Percentiles rank a stretch among this genome's conserved stretches.
phyloP scores from a whole-genome alignment of 2,113 vertebrate species.

The Sprattus sprattus region DNA sequence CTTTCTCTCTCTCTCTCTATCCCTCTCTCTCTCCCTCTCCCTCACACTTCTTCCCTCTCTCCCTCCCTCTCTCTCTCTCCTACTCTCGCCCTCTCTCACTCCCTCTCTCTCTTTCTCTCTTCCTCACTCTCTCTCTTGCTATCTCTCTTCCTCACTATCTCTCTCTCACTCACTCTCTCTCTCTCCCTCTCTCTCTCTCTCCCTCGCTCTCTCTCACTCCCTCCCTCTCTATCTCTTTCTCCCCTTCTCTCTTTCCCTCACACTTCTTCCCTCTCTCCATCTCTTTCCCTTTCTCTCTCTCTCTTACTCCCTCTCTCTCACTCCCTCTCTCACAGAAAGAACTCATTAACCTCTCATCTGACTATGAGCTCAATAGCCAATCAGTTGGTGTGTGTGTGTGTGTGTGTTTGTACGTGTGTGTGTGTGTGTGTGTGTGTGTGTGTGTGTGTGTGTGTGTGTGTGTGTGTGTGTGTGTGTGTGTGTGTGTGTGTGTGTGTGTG shows the following conservation, averaged over 20 bases:
- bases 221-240: slow-evolving; percentile 3
- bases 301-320: background rate
- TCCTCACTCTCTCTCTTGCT: no score
- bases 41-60: no score
- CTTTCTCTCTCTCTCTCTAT: background rate
- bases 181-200: background rate
- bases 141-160: no score
- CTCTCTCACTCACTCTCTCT: no score
- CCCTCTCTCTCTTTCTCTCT: no score
- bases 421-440: slow-evolving; percentile 44
- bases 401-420: slow-evolving; percentile 1
- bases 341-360: slow-evolving; percentile 45
- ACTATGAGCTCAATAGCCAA: slow-evolving; percentile 40
- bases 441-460: slow-evolving; percentile 31
- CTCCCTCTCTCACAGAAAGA: slow-evolving; percentile 24
- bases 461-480: slow-evolving; percentile 26
- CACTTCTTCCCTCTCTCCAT: background rate
- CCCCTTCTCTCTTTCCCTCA: slow-evolving; percentile 12
- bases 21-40: slow-evolving; percentile 12
- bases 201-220: slow-evolving; percentile 16
- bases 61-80: background rate
- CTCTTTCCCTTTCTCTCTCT: slow-evolving; percentile 15
- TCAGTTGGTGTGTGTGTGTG: slow-evolving; percentile 17
- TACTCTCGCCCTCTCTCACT: no score
- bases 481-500: slow-evolving; percentile 9